phyloP scores from a whole-genome alignment of 2,113 vertebrate species.

The Eretmochelys imbricata region DNA sequence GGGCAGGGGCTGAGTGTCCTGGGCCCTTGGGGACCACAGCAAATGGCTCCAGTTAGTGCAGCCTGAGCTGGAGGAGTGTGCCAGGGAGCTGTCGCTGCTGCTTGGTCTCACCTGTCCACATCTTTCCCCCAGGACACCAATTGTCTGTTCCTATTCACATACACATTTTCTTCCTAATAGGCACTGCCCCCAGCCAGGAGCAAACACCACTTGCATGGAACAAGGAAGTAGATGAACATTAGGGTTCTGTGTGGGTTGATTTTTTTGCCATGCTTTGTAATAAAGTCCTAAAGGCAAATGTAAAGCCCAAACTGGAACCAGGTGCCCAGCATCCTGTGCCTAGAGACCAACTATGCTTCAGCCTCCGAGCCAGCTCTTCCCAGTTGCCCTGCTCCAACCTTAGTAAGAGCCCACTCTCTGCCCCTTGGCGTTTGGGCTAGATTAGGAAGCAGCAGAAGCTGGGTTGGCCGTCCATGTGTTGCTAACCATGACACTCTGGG shows the following conservation, averaged over 20 bases:
- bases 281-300: neutral
- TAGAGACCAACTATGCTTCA: neutral
- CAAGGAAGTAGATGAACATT: neutral
- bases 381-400: neutral
- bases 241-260: neutral
- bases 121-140: neutral
- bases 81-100: neutral
- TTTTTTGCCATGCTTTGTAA: neutral
- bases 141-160: neutral
- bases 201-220: neutral
- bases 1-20: too few relatives aligned
- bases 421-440: neutral
- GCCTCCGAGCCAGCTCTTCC: neutral
- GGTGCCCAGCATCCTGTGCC: neutral
- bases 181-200: neutral
- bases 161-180: neutral
- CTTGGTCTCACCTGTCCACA: neutral
- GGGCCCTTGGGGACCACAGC: too few relatives aligned
- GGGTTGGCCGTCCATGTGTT: neutral
- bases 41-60: neutral
- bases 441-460: neutral
- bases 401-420: neutral
- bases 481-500: neutral
- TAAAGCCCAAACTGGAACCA: neutral
- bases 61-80: too few relatives aligned